phyloP scores from a whole-genome alignment of 2,888 invertebrate species.

The Hanleya hanleyi region DNA sequence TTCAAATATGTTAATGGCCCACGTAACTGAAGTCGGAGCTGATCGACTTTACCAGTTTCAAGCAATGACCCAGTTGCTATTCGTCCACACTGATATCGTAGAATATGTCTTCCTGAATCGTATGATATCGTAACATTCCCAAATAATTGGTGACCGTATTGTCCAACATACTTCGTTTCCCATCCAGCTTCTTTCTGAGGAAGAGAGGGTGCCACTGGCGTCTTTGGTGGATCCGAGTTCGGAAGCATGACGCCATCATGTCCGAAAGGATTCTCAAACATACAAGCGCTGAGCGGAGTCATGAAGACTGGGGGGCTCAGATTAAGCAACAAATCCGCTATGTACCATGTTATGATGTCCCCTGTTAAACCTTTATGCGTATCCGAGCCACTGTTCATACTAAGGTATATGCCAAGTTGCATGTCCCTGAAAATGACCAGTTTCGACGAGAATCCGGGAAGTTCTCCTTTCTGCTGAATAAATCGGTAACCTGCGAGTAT shows the following conservation, averaged over 20 bases:
- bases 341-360: not conserved
- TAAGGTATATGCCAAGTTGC: not conserved
- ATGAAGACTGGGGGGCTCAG: not conserved
- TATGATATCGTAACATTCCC: slow-evolving; percentile 12
- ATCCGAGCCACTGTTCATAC: not conserved
- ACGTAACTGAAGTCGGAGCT: not conserved
- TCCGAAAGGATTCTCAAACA: not conserved
- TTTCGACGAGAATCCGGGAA: not conserved
- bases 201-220: not conserved
- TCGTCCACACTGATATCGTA: not conserved
- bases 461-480: not conserved
- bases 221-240: not conserved
- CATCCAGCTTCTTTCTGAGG: not conserved
- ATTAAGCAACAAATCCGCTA: not conserved
- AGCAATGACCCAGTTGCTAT: not conserved
- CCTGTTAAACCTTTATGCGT: not conserved
- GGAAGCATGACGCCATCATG: not conserved
- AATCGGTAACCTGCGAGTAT: not conserved
- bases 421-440: not conserved
- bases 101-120: not conserved
- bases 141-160: slow-evolving; percentile 10
- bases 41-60: not conserved
- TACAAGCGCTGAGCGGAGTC: not conserved
- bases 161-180: not conserved
- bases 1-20: not conserved